Evolutionary conservation across 2,888 invertebrate species (phyloP), one percentile per base, ranked within the genome.

Genomic region (Andrena praecox): DNA sequence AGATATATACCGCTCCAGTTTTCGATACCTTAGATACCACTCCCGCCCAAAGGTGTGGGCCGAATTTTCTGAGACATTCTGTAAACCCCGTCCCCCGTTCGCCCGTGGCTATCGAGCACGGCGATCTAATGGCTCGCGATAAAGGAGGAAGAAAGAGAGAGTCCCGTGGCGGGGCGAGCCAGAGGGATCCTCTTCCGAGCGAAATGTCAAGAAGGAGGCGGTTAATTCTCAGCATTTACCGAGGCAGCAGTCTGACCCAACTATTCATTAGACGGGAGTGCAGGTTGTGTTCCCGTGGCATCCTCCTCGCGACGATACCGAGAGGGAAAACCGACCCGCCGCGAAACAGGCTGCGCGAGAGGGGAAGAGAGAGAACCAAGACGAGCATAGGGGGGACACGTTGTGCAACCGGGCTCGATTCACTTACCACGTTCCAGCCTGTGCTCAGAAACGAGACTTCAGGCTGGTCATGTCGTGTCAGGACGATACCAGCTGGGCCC

Each of bases 141-240:
- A 85, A 77, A 77, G 56, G 59, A 64, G 56, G 64, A 69, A 69
- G 62, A 73, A 70, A 66, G 64, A 63, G 63, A 68, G 73, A 67
- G 63, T 73, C 79, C 70, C 59, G 20, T n/a, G n/a, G 33, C 74
- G 24, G 64, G 70, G 67, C 76, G 71, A 67, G 27, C 62, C 70
- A 80, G 86, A 86, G 84, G 85, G 87, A 89, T 90, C 89, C 87
- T 90, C 89, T 90, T 89, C 84, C 87, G 87, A 91, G 89, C 91
- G 85, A 93, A 93, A 92, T 93, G 92, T 92, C 92, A 93, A 92
- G 92, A 90, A 91, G 89, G 87, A 90, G 89, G 90, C 90, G 89
- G 90, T 91, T 91, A 90, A 92, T 92, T 91, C 91, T 91, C 90
- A 91, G 88, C 89, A 86, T 90, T 90, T 89, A 88, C 88, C 88